phyloP scores from a whole-genome alignment of 2,113 vertebrate genomes.

The Pavo muticus region DNA sequence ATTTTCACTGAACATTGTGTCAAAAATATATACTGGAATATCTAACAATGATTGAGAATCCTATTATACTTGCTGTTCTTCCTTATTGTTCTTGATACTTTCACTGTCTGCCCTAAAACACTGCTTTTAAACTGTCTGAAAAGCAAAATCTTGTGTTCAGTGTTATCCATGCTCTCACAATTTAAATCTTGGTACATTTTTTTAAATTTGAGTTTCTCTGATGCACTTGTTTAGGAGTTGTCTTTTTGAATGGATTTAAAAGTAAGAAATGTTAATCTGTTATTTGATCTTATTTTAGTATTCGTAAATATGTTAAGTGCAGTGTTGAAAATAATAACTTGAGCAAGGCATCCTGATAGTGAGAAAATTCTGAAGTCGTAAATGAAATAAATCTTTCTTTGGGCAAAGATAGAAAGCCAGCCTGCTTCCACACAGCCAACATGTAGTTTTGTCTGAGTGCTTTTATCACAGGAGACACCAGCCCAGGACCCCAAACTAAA shows the following conservation, averaged over 20 bases:
- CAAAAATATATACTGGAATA: not conserved
- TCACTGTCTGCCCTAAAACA: not conserved
- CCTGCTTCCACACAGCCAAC: not conserved
- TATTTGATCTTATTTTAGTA: not conserved
- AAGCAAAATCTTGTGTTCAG: accelerated
- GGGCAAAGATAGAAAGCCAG: not conserved
- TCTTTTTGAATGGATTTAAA: not conserved
- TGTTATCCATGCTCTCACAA: not conserved
- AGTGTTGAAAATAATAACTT: not conserved
- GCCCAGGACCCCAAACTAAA: accelerated
- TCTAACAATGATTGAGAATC: not conserved
- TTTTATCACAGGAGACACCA: not conserved
- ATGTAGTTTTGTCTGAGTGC: not conserved
- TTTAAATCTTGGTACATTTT: not conserved
- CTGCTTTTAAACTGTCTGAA: not conserved
- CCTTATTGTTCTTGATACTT: not conserved
- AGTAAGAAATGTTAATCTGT: not conserved
- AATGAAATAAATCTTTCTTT: accelerated
- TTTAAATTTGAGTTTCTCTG: not conserved
- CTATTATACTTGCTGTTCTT: not conserved
- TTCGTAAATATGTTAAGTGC: not conserved
- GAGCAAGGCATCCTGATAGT: not conserved
- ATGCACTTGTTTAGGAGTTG: not conserved
- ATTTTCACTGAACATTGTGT: not conserved
- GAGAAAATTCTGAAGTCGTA: not conserved